phyloP scores from a whole-genome alignment of 2,113 vertebrate species.

The Emydura subglobosa region DNA sequence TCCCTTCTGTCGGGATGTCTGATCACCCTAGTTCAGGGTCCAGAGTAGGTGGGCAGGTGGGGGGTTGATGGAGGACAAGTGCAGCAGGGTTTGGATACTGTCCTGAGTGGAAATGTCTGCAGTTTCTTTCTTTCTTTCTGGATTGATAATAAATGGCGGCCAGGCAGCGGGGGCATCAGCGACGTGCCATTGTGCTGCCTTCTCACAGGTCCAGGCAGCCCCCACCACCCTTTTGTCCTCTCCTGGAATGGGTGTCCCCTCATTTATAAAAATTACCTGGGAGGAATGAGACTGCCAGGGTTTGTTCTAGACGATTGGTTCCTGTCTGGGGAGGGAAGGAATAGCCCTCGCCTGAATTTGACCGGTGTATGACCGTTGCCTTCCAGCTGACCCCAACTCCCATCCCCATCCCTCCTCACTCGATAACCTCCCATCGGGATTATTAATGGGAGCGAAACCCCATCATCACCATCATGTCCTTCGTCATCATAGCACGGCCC shows the following conservation, averaged over 20 bases:
- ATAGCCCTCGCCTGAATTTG: conserved; percentile 93
- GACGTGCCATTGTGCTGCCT: not conserved
- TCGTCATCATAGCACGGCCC: conserved; percentile 49
- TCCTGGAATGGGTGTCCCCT: conserved; percentile 81
- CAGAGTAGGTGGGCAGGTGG: not conserved
- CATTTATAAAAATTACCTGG: conserved; percentile 98
- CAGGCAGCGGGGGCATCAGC: not conserved
- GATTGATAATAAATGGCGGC: not conserved
- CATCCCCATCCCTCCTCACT: conserved; percentile 79
- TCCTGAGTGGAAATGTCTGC: fast-evolving
- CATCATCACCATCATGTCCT: conserved; percentile 10
- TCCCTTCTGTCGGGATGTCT: not conserved
- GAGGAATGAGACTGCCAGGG: conserved; percentile 89
- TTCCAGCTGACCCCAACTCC: conserved; percentile 91
- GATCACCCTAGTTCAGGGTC: not conserved
- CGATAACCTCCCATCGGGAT: conserved; percentile 76
- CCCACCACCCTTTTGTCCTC: conserved; percentile 77
- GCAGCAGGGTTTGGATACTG: fast-evolving
- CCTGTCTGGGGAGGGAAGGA: conserved; percentile 86
- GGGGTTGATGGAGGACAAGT: not conserved
- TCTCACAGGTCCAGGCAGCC: not conserved
- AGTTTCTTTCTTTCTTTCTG: not conserved
- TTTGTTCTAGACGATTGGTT: conserved; percentile 95
- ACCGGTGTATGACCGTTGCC: conserved; percentile 96
- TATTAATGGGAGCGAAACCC: conserved; percentile 86